Conservation (phyloP, 2,888 invertebrate genomes). For the Idaea aversata region DNA sequence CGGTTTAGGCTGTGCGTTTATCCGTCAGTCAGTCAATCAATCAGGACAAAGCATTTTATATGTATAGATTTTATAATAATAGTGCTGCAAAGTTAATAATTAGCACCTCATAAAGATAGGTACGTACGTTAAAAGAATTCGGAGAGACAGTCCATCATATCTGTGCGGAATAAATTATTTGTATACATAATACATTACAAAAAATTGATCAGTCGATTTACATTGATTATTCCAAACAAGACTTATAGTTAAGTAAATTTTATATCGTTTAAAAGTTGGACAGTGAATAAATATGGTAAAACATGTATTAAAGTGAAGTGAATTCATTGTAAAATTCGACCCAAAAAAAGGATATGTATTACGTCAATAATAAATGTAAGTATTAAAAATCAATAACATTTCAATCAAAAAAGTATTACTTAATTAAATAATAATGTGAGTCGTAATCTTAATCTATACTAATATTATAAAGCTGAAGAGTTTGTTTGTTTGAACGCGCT, state of each 20-base stretch:
- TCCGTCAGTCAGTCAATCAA: too few relatives aligned
- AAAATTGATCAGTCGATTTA: background rate
- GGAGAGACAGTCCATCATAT: background rate
- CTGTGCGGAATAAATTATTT: background rate
- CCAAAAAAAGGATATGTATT: too few relatives aligned
- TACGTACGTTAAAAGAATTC: too few relatives aligned
- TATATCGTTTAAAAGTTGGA: background rate
- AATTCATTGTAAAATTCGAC: too few relatives aligned
- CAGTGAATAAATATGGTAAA: background rate
- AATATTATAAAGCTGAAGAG: too few relatives aligned
- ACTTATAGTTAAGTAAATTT: background rate
- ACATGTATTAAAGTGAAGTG: too few relatives aligned
- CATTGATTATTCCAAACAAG: background rate
- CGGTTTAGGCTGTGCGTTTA: too few relatives aligned
- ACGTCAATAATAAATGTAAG: background rate
- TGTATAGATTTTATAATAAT: too few relatives aligned
- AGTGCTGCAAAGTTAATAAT: too few relatives aligned
- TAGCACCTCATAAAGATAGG: too few relatives aligned
- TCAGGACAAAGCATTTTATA: too few relatives aligned
- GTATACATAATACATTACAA: background rate
- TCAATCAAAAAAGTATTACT: background rate
- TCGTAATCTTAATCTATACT: background rate
- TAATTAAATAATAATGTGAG: background rate
- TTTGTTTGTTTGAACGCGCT: too few relatives aligned
- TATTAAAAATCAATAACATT: background rate